phyloP scores from a whole-genome alignment of 2,113 vertebrate genomes.

The Callorhinus ursinus region DNA sequence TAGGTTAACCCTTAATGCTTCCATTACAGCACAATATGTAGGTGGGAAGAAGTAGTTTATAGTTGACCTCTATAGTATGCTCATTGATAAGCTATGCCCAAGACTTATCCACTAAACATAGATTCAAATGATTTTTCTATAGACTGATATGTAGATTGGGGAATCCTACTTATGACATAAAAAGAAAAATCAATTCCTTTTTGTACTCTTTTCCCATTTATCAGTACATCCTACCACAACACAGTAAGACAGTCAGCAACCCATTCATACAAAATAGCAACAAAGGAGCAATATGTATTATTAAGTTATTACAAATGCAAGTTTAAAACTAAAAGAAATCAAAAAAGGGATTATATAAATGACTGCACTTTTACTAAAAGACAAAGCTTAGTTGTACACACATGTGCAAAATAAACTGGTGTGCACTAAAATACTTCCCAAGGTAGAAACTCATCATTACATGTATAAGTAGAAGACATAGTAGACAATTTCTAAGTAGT shows the following conservation, averaged over 20 bases:
- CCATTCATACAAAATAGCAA: not conserved
- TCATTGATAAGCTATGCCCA: not conserved
- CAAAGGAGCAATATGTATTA: not conserved
- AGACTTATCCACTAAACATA: not conserved
- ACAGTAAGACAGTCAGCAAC: not conserved
- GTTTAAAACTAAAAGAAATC: not conserved
- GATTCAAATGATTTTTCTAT: not conserved
- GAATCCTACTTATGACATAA: not conserved
- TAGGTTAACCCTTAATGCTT: not conserved
- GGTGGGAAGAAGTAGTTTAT: not conserved
- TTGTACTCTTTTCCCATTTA: not conserved
- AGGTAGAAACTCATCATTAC: not conserved
- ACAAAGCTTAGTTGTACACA: not conserved
- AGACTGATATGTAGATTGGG: not conserved
- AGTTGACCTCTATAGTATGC: not conserved
- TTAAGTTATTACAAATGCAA: not conserved
- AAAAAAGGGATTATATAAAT: not conserved
- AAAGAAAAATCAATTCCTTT: not conserved
- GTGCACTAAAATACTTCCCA: not conserved
- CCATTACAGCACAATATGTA: not conserved
- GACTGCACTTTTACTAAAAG: slow-evolving; percentile 19
- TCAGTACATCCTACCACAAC: not conserved
- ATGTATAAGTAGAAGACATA: not conserved
- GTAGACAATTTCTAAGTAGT: not conserved
- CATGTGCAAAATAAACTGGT: not conserved